Base-by-base conservation (phyloP, 2,113 vertebrate species). In the Rousettus leschenaultii region DNA sequence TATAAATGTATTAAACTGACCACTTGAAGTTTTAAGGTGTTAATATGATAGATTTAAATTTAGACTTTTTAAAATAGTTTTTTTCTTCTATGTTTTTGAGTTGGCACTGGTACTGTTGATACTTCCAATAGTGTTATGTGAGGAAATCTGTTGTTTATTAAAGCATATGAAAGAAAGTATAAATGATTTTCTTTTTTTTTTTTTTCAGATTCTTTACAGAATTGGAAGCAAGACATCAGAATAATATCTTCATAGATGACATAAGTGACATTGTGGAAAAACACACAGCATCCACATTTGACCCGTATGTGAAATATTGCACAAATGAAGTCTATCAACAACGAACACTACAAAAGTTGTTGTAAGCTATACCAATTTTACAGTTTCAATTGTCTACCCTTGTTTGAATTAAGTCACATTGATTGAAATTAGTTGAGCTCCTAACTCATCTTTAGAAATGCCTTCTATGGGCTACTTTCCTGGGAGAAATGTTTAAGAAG, bases 241-340 rank as follows among this genome's bases (percentile, higher is more conserved):
- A 98, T 97, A 99, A 98, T 88, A 98, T 99, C 45, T 97, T 99
- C 74, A 99, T 99, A 4, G 98, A 99, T 1, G 99, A 99, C 94
- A 99, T 99, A 91, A 99, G 99, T 7, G 99, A 99, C 96, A 99
- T 99, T 30, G 98, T 99, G 33, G 98, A 98, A 55, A 99, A 98
- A 43, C 99, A 99, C 3, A 96, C 99, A 0, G 96, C 98, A 30
- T 98, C 99, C 53, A 99, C 99, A 0, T 99, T 99, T 70, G 99
- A 99, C 35, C 99, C 99, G 0, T 99, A 99, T 4, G 98, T 99
- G 85, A 99, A 99, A 0, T 99, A 99, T 98, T 99, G 99, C 98
- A 99, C 99, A 82, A 99, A 99, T 16, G 99, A 99, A 96, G 99
- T 99, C 91, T 99, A 99, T 51, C 99, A 99, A 97, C 99, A 99